These are phyloP conservation scores for Pterocles gutturalis DNA, from an alignment of 2,113 vertebrate genomes.

Conservation along the genomic window DNA sequence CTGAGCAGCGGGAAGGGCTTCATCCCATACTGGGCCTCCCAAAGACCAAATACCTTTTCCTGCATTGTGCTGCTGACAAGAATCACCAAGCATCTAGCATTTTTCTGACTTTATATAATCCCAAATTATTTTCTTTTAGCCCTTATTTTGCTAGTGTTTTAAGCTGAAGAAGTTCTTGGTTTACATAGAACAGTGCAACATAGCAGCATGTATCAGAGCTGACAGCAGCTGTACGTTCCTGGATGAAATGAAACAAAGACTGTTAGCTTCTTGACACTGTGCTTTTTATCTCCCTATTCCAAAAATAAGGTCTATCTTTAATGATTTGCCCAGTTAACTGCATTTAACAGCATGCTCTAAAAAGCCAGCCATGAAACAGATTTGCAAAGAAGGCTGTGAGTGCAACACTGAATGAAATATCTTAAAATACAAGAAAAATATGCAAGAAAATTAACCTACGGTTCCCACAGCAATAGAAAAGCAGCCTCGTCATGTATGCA, in stretches of 20 bases:
- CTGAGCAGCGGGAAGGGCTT: background rate
- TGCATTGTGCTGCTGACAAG: background rate
- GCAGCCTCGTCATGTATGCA: background rate
- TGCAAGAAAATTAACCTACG: background rate
- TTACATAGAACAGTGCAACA: background rate
- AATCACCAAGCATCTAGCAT: background rate
- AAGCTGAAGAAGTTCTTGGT: background rate
- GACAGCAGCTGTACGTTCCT: background rate
- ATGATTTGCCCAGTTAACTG: background rate
- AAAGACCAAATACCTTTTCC: background rate
- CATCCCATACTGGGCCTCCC: background rate
- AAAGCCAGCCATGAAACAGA: background rate
- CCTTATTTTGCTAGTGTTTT: background rate
- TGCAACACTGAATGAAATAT: background rate
- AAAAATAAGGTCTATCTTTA: background rate
- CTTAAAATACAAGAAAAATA: background rate
- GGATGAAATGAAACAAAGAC: background rate
- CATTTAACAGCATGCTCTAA: background rate
- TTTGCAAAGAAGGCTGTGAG: background rate
- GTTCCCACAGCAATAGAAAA: slow-evolving; percentile 19
- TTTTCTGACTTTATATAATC: background rate
- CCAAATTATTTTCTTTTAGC: background rate
- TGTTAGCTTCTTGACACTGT: background rate
- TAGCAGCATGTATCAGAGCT: background rate
- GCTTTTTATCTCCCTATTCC: background rate